Evolutionary conservation across 2,888 invertebrate species (phyloP), one percentile per base, ranked within the genome.

Genomic region (Orthosia cruda): DNA sequence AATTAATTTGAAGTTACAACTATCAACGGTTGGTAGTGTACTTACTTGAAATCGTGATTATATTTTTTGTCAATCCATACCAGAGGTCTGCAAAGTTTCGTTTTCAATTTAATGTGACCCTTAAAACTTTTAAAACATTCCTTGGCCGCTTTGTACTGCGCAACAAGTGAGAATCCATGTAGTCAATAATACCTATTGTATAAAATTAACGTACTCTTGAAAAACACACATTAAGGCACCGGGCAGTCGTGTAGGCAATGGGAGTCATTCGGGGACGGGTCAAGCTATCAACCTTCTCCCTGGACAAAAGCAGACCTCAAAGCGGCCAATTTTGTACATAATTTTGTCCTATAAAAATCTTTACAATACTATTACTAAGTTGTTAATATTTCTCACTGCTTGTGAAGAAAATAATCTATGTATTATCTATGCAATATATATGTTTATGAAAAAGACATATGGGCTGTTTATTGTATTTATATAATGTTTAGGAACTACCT

Each of bases 181-280:
- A 16, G 13, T 59, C n/a, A 52, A 49, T 23, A 47, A 58, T 16
- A 52, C 23, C 40, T 40, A 40, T 40, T 52, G 20, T 52, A 26
- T 40, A 63, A 18, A n/a, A 4, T 32, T 58, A 62, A 72, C 15
- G 16, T 40, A 50, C 2, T n/a, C 50, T 32, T 20, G 16, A 64
- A 54, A 65, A 57, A n/a, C 61, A 58, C 74, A 52, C 52, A 55
- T 13, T 76, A 76, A 76, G 75, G 75, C 75, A 75, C 75, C 47
- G 12, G 64, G 40, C 32, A 66, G 52, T 54, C 32, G n/a, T 75
- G 7, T 59, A 75, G 74, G 66, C 59, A 54, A 32, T 75, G 23
- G 23, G 16, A 23, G 4, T 23, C 23, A n/a, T 32, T 7, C 7
- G 16, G 16, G 23, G 26, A 16, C 13, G 40, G 32, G 26, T 23